Conservation (phyloP, 2,797 vertebrate species). For the Rhynchotus rufescens region DNA sequence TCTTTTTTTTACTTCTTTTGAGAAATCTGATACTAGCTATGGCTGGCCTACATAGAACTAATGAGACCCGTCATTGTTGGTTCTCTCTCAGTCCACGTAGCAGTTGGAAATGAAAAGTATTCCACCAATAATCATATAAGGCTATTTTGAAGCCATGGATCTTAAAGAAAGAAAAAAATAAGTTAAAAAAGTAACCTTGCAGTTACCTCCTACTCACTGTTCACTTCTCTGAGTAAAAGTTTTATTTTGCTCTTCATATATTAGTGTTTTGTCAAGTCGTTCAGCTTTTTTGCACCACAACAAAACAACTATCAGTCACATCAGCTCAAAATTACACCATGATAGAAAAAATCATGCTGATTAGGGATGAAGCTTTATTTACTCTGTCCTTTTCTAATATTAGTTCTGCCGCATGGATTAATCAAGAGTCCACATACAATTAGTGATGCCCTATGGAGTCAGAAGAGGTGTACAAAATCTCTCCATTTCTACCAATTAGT, state of each 20-base stretch:
- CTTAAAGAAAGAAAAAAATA: background rate
- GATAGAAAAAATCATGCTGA: background rate
- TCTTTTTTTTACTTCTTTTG: background rate
- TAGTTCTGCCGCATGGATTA: constrained; percentile 2
- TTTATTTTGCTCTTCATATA: background rate
- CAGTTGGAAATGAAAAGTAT: background rate
- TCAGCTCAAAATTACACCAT: background rate
- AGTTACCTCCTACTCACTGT: background rate
- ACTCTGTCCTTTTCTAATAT: background rate
- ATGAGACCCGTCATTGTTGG: background rate
- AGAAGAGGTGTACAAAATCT: background rate
- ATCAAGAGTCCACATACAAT: background rate
- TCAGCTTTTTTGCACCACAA: background rate
- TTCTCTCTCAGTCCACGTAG: background rate
- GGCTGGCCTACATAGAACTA: background rate
- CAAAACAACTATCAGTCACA: background rate
- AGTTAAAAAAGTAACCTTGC: background rate
- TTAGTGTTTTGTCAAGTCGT: background rate
- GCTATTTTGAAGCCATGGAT: background rate
- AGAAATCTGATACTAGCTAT: background rate
- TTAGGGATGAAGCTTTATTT: background rate
- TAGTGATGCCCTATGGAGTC: background rate
- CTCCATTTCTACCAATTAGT: background rate
- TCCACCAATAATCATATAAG: background rate
- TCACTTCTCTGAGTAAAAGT: background rate